Conservation (phyloP, 2,113 vertebrate species). For the Psammodynastes pulverulentus region DNA sequence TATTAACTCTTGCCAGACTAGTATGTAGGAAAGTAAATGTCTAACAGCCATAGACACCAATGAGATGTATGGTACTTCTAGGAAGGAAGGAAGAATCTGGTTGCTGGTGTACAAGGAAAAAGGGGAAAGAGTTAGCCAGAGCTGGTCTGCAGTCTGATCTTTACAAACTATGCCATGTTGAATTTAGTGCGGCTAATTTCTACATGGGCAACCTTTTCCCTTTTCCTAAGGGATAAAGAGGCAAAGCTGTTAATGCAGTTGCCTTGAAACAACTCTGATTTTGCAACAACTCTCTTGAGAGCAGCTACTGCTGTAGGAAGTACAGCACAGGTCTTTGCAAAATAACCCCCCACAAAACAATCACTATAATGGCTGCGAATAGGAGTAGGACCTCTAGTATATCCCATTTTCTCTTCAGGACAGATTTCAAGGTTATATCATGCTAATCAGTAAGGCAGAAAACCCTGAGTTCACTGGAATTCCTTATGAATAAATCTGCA, state of each 20-base stretch:
- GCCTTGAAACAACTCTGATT: background rate
- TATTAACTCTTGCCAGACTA: constrained; percentile 58
- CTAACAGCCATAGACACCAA: background rate
- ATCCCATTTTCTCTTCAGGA: background rate
- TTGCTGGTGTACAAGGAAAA: background rate
- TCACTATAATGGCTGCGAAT: background rate
- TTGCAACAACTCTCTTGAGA: background rate
- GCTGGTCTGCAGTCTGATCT: background rate
- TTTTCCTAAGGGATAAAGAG: background rate
- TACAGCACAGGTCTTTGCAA: background rate
- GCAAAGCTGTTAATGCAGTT: background rate
- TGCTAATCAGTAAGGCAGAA: background rate
- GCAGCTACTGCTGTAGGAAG: background rate
- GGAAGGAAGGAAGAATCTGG: background rate
- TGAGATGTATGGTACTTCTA: background rate
- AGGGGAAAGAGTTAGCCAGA: background rate
- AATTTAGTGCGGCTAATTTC: background rate
- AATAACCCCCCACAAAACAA: no score
- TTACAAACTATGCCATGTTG: background rate
- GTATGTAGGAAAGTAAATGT: background rate
- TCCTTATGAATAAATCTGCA: background rate
- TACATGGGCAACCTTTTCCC: background rate
- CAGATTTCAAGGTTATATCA: background rate
- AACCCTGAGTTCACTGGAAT: background rate
- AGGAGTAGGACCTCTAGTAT: background rate